Evolutionary conservation across 1,140 invertebrate species (phyloP).

Genomic region (Hirudo medicinalis): DNA sequence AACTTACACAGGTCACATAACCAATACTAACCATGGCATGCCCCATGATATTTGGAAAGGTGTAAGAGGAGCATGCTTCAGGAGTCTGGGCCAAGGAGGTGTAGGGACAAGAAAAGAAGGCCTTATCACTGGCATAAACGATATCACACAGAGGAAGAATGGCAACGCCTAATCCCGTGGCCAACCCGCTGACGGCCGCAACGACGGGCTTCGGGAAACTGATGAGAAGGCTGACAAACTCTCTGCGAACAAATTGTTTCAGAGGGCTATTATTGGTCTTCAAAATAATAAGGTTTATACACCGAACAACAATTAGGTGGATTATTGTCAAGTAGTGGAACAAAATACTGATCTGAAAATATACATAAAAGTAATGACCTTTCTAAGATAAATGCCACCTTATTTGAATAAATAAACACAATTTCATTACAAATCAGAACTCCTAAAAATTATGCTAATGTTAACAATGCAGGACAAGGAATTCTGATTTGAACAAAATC

Average conservation of each 20-base stretch:
- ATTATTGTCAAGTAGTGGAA: no score
- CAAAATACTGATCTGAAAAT: no score
- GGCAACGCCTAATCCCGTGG: slow-evolving; percentile 77
- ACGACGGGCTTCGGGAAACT: slow-evolving; percentile 76
- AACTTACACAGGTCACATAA: background rate
- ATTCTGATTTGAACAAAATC: no score
- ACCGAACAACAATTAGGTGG: no score
- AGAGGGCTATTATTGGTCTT: no score
- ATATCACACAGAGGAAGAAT: slow-evolving; percentile 70
- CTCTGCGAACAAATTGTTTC: slow-evolving; percentile 36
- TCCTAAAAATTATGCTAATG: no score
- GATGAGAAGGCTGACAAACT: slow-evolving; percentile 66
- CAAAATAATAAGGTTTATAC: no score
- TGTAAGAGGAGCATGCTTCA: slow-evolving; percentile 69
- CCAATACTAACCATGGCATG: slow-evolving; percentile 49
- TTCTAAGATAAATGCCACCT: no score
- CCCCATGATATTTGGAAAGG: slow-evolving; percentile 70
- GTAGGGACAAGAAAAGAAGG: slow-evolving; percentile 76
- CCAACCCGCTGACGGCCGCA: slow-evolving; percentile 78
- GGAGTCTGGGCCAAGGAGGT: slow-evolving; percentile 60
- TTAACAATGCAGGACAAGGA: no score
- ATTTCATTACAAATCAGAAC: no score
- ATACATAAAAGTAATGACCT: no score
- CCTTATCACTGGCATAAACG: slow-evolving; percentile 70
- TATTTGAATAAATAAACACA: no score